Evolutionary conservation across 2,888 invertebrate species (phyloP).

Genomic region (Drosophila yooni): DNA sequence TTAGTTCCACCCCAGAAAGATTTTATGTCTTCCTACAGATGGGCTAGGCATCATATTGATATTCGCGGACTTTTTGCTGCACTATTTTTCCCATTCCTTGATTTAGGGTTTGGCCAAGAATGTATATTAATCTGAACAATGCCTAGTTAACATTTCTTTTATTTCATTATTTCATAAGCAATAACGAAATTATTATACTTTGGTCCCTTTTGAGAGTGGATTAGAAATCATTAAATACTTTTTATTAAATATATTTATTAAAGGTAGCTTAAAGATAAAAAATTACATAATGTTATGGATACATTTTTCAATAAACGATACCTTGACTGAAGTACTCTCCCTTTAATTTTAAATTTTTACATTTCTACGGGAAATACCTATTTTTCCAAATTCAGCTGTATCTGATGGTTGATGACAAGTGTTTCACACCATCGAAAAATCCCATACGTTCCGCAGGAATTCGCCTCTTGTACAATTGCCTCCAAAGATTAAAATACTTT

Average conservation of each 20-base stretch:
- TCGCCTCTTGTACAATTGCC: no score
- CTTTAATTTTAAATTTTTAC: not conserved
- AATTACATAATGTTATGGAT: no score
- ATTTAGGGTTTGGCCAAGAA: not conserved
- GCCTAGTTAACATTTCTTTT: not conserved
- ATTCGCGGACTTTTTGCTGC: not conserved
- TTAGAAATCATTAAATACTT: no score
- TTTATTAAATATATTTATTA: no score
- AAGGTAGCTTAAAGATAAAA: no score
- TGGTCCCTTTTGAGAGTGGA: no score
- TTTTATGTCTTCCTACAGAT: not conserved
- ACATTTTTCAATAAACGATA: no score
- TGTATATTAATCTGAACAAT: not conserved
- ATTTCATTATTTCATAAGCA: not conserved
- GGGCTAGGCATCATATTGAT: no score
- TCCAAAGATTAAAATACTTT: not conserved
- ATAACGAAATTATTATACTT: not conserved
- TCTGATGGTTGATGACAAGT: not conserved
- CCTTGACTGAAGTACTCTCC: not conserved
- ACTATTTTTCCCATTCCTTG: not conserved
- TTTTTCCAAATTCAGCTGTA: not conserved
- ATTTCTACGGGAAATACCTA: not conserved
- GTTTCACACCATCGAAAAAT: not conserved
- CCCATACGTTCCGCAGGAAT: not conserved
- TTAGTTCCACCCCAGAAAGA: no score